Evolutionary conservation across 2,888 invertebrate genomes (phyloP).

Genomic region (Malthinus seriepunctatus): DNA sequence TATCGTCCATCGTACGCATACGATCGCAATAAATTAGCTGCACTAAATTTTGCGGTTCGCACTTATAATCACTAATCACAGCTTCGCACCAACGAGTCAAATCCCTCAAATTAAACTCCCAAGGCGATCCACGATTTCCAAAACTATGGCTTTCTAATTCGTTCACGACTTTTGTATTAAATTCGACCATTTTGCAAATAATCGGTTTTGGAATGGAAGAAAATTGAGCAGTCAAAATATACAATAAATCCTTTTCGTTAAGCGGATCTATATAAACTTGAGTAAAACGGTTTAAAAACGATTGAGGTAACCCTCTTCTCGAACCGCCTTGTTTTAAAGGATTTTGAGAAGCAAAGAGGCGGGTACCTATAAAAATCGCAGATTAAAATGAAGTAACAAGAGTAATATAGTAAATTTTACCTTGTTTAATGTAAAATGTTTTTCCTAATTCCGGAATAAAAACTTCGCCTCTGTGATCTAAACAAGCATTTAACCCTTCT

Average conservation of each 20-base stretch:
- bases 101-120: conserved; percentile 97
- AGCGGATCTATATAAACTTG: conserved; percentile 77
- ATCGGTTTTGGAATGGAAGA: conserved; percentile 63
- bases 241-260: conserved; percentile 66
- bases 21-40: conserved; percentile 84
- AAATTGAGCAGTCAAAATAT: conserved; percentile 71
- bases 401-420: conserved; percentile 21
- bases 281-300: conserved; percentile 96
- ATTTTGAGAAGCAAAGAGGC: conserved; percentile 97
- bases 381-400: not conserved
- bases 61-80: conserved; percentile 54
- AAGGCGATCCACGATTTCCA: conserved; percentile 86
- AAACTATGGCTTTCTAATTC: conserved; percentile 68
- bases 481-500: conserved; percentile 97
- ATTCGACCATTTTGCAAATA: conserved; percentile 73
- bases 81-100: conserved; percentile 91
- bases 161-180: conserved; percentile 70
- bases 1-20: conserved; percentile 81
- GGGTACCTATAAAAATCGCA: conserved; percentile 61
- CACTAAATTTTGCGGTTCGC: conserved; percentile 64
- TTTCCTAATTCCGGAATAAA: conserved; percentile 93
- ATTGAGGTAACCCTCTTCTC: conserved; percentile 91
- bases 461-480: conserved; percentile 96
- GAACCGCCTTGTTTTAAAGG: conserved; percentile 95
- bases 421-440: conserved; percentile 74